Evolutionary conservation across 2,113 vertebrate genomes (phyloP).

Genomic region (Merops nubicus): DNA sequence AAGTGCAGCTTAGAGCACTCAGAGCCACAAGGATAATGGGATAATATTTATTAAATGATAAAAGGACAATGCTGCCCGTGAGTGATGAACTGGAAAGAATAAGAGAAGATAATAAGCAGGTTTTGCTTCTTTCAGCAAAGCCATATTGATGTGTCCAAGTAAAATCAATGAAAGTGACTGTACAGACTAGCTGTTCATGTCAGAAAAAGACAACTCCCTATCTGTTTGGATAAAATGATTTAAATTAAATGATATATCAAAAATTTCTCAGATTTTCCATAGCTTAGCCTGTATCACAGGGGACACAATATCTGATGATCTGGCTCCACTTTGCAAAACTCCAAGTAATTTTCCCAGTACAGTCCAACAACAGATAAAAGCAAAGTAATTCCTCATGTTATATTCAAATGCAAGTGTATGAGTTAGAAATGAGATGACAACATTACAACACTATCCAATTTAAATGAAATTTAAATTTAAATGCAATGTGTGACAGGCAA

Average conservation of each 20-base stretch:
- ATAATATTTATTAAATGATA: neutral
- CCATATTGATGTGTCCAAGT: neutral
- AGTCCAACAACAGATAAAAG: neutral
- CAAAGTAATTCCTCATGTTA: neutral
- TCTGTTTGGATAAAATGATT: neutral
- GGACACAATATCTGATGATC: neutral
- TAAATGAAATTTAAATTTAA: too few relatives aligned
- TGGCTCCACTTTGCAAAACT: neutral
- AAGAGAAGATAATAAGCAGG: neutral
- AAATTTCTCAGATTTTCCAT: neutral
- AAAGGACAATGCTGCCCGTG: neutral
- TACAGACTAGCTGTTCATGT: neutral
- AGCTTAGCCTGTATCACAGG: neutral
- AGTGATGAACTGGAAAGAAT: constrained; percentile 3
- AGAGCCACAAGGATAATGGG: neutral
- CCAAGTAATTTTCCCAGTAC: neutral
- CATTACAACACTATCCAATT: neutral
- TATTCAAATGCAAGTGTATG: neutral
- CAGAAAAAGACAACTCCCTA: neutral
- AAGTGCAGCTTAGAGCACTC: neutral
- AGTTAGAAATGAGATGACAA: neutral
- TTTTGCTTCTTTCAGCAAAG: constrained; percentile 57
- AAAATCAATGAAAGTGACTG: constrained; percentile 6
- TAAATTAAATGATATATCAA: neutral
- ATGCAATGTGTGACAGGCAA: neutral